Base-by-base conservation (phyloP, 2,797 vertebrate genomes). In the Hylomyscus alleni region DNA sequence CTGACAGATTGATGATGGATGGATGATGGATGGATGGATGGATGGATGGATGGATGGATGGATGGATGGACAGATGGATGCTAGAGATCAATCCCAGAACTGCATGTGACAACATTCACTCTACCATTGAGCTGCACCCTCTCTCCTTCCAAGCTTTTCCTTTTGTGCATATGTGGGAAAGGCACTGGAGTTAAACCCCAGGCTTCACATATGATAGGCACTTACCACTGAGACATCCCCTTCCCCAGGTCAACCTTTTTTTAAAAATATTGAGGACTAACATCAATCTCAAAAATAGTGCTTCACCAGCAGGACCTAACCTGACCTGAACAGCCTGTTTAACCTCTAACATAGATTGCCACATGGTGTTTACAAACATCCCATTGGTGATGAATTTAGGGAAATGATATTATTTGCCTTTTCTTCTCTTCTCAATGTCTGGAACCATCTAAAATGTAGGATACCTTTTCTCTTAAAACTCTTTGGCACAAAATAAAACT, bases 361-460 rank as follows among this genome's bases (percentile, higher is more conserved):
- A n/a, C 1, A 47, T 13, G 3, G 3, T 31, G 50, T 62, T 91
- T 91, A 62, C 83, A 96, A 93, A 62, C 26, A 62, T 47, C 37
- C 76, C 7, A 37, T 5, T 9, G 31, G 34, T 29, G 87, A 24
- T 65, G 5, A 75, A 40, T 44, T 65, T 92, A 29, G 83, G 13
- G 9, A 75, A 93, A 5, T 37, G 1, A 34, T 77, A 26, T 12
- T 65, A 44, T 93, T 96, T 88, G 22, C 7, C 1, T 78, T 19
- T 47, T 54, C 26, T 76, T 47, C 26, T 92, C 44, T n/a, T n/a
- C 13, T 93, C 76, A 91, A 34, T n/a, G 81, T 95, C 91, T 65
- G 22, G 58, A 90, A 96, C 86, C 65, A 69, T 31, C 14, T 67
- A 22, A 47, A 92, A 47, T 89, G 54, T 44, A 29, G 34, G 22